Base-by-base conservation (phyloP, 2,888 invertebrate species). In the Drosophila kokeensis region DNA sequence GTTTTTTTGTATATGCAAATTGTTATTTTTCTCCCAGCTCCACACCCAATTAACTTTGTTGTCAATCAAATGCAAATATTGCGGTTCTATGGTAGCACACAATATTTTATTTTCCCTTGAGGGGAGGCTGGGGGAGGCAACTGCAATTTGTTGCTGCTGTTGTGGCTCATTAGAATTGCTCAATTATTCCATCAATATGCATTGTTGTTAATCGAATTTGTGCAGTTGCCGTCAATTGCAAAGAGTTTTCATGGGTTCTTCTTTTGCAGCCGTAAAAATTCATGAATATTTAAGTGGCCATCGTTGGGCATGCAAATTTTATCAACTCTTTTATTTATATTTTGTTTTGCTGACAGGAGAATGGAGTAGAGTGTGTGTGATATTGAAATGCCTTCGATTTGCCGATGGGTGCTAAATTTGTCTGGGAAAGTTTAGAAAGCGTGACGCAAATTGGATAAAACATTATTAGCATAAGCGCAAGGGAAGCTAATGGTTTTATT, bases 111-210 rank as follows among this genome's bases (percentile, higher is more conserved):
- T 40, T 24, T 38, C 32, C 8, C 58, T 45, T 36, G 36, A 27
- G 18, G 27, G 15, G 24, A 29, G 62, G 53, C 24, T 38, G 15
- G 40, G 11, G 27, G n/a, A 42, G 59, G 52, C 58, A 67, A 73
- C 60, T 78, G 81, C 89, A 89, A 89, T 89, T 90, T 89, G 89
- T 86, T 82, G 70, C 67, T 68, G 73, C 63, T 68, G 73, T 78
- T 89, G 87, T 79, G 84, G 81, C 81, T 89, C 82, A 90, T 90
- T 91, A 90, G 86, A 89, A 89, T 83, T 90, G 89, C 83, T 91
- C 90, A 91, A 91, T 91, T 92, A 92, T 92, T 91, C 91, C 90
- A 91, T 91, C 91, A 91, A 90, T 90, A 91, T 86, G 82, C 82
- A 83, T 81, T 81, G 87, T 83, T 75, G 85, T 86, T 83, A 83